These are phyloP conservation scores for Lepilemur ruficaudatus DNA, from an alignment of 2,797 vertebrate species.

Conservation along the genomic window DNA sequence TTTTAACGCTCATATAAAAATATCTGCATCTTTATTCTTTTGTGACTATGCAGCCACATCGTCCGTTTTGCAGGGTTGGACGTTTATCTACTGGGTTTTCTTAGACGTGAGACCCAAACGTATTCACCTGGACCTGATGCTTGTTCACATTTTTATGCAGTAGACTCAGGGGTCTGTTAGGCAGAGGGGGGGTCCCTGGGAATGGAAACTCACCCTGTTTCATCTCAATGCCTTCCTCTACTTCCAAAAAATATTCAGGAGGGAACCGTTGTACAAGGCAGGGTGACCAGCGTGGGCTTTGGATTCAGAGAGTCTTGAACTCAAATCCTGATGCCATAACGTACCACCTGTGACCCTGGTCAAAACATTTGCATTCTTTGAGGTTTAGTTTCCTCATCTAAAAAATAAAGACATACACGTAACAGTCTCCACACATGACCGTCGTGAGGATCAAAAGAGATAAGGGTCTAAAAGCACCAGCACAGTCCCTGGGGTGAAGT, in stretches of 20 bases:
- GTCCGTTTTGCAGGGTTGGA: background rate
- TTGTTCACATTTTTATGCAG: background rate
- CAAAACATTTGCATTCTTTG: background rate
- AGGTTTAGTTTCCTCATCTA: background rate
- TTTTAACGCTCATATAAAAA: background rate
- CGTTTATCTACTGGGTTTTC: background rate
- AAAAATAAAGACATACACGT: background rate
- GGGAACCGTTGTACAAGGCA: background rate
- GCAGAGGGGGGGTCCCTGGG: background rate
- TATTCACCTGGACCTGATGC: background rate
- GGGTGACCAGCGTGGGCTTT: background rate
- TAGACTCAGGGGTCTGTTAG: background rate
- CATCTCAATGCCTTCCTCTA: background rate
- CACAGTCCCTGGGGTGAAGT: background rate
- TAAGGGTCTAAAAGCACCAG: too few species aligned
- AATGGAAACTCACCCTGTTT: background rate
- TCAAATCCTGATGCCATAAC: too few species aligned
- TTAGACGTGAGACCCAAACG: background rate
- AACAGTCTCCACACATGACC: background rate
- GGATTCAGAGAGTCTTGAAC: background rate
- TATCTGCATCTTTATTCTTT: background rate
- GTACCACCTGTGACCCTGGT: background rate
- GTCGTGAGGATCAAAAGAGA: background rate
- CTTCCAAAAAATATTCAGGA: background rate
- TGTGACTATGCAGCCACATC: accelerated